Base-by-base conservation (phyloP, 2,113 vertebrate species). In the Paratilapia polleni region DNA sequence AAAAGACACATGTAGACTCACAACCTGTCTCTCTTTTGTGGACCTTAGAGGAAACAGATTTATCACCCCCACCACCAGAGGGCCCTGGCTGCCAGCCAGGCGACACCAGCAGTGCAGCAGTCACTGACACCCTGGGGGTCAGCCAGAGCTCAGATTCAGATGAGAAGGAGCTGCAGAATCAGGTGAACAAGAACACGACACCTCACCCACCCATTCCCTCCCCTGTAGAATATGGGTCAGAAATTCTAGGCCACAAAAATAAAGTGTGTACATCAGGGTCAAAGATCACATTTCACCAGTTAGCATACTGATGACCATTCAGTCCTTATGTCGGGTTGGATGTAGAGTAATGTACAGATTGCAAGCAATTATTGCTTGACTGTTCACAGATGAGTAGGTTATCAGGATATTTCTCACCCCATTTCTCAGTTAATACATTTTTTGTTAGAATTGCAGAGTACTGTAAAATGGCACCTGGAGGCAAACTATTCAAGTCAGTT, bases 181-280 rank as follows among this genome's bases (percentile, higher is more conserved):
- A 95, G 94, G 94, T 96, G 85, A 88, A 91, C 47, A 66, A 80
- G 47, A 77, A 74, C 1, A 4, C 28, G 15, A 28, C 22, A 38
- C 43, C 36, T 49, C 6, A 0, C 7, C 0, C 43, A 19, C 7
- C 28, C 66, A 28, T n/a, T 13, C 57, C 13, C 26, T 43, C 54
- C 3, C 1, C 8, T 36, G 58, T 19, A 19, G 34, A 80, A 92
- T 87, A 41, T 89, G 74, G 91, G 92, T 93, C 91, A 89, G 49
- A 86, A 59, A 91, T 88, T 89, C 86, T 74, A 77, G 78, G 59
- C 78, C 81, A 79, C 63, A 31, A 74, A 91, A 57, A 90, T 77
- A 89, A 68, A 74, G 47, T 58, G 24, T 24, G 59, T 80, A 79
- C 74, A 90, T 88, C 47, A 91, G 90, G 86, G 91, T 88, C 84